These are phyloP conservation scores for Alouatta palliata DNA, from an alignment of 2,113 vertebrate genomes.

Conservation along the genomic window DNA sequence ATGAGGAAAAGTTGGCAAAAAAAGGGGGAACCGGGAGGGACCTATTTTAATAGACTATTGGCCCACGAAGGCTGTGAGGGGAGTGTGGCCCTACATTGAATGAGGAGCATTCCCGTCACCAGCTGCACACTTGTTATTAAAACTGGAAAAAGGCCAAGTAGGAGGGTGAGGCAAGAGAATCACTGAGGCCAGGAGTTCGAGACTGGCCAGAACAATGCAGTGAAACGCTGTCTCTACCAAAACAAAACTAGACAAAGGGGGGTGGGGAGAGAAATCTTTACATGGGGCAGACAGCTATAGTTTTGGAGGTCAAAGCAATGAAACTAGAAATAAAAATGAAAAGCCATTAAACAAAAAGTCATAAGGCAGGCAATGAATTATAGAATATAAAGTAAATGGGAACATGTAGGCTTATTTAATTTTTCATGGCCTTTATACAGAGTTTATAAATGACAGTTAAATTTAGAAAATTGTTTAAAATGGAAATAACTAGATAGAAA, in stretches of 20 bases:
- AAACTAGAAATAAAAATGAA: conserved; percentile 33
- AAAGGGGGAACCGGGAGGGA: neutral
- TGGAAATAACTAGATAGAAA: conserved; percentile 10
- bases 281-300: neutral
- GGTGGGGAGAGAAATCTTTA: neutral
- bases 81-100: neutral
- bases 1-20: neutral
- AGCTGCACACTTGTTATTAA: neutral
- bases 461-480: conserved; percentile 42
- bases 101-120: neutral
- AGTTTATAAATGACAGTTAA: conserved; percentile 1
- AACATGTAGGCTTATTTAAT: neutral
- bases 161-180: neutral
- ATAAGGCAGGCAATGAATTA: neutral
- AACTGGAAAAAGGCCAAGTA: neutral
- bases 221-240: no score
- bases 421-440: neutral
- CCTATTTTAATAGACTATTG: neutral
- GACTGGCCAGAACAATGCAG: no score
- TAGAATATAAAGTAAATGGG: neutral
- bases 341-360: neutral
- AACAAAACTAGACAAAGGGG: no score
- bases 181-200: no score
- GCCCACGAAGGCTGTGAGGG: neutral
- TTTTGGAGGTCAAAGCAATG: conserved; percentile 23